A percentile compares a stretch with the other conserved stretches of the same genome.
phyloP scores from a whole-genome alignment of 2,113 vertebrate genomes.

The Lagopus muta region DNA sequence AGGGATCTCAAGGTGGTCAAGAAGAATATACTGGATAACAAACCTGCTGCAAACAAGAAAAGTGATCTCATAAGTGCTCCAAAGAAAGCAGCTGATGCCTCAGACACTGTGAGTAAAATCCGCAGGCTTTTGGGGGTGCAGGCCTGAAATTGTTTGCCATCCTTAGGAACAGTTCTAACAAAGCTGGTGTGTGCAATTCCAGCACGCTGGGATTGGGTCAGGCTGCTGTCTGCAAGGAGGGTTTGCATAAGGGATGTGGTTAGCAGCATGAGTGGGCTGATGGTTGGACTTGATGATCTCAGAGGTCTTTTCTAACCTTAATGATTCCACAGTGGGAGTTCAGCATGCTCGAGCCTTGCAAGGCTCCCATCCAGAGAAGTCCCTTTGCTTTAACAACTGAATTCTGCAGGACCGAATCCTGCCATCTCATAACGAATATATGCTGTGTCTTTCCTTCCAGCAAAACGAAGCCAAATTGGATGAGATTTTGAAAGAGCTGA shows the following conservation, averaged over 20 bases:
- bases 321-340: no score
- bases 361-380: background rate
- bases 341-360: fast-evolving
- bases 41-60: constrained; percentile 84
- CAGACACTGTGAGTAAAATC: constrained; percentile 71
- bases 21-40: constrained; percentile 94
- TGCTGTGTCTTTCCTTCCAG: constrained; percentile 58
- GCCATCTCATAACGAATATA: fast-evolving
- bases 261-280: no score
- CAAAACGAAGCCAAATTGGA: constrained; percentile 94
- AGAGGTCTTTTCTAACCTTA: no score
- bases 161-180: background rate
- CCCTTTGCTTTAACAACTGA: background rate
- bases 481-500: constrained; percentile 95
- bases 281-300: no score
- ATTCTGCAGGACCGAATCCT: fast-evolving
- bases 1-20: constrained; percentile 94
- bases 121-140: background rate
- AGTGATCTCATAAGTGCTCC: constrained; percentile 81
- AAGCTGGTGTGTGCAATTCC: fast-evolving
- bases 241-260: no score
- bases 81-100: constrained; percentile 79
- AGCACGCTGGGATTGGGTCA: background rate
- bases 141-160: fast-evolving
- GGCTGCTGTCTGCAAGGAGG: background rate